Conservation (phyloP, 2,888 invertebrate genomes). For the Tupiocoris notatus region DNA sequence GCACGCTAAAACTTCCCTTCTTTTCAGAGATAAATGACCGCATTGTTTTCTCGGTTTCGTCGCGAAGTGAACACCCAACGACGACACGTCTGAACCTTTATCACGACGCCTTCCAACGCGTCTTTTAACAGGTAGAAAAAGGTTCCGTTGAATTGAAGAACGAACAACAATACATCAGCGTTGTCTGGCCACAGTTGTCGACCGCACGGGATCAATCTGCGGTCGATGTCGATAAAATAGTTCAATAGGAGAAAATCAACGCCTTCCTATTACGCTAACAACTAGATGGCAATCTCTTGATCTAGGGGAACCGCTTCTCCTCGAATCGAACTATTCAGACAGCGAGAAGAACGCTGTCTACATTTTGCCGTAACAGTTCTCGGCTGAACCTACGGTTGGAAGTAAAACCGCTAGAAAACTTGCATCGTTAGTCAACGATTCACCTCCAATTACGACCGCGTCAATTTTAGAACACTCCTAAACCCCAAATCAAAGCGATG, state of each 20-base stretch:
- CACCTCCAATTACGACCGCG: no score
- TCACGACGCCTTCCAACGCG: background rate
- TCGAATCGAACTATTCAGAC: background rate
- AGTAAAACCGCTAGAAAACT: no score
- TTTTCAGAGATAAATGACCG: background rate
- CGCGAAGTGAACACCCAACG: background rate
- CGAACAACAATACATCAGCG: background rate
- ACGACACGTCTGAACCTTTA: background rate
- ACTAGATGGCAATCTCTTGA: slow-evolving; percentile 34
- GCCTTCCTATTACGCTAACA: slow-evolving; percentile 37
- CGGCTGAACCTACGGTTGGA: no score
- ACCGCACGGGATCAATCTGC: background rate
- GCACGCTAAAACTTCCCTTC: background rate
- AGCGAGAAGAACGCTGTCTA: background rate
- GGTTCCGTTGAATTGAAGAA: background rate
- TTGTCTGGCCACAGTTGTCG: background rate
- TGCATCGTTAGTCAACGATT: no score
- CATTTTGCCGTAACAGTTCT: no score
- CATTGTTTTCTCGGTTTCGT: background rate
- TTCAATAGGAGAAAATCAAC: slow-evolving; percentile 37
- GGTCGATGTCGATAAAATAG: slow-evolving; percentile 9
- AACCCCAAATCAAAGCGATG: no score
- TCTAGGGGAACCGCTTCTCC: background rate
- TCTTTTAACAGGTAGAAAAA: no score
- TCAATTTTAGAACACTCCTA: no score